Conservation (phyloP, 2,113 vertebrate genomes). For the Callithrix jacchus region DNA sequence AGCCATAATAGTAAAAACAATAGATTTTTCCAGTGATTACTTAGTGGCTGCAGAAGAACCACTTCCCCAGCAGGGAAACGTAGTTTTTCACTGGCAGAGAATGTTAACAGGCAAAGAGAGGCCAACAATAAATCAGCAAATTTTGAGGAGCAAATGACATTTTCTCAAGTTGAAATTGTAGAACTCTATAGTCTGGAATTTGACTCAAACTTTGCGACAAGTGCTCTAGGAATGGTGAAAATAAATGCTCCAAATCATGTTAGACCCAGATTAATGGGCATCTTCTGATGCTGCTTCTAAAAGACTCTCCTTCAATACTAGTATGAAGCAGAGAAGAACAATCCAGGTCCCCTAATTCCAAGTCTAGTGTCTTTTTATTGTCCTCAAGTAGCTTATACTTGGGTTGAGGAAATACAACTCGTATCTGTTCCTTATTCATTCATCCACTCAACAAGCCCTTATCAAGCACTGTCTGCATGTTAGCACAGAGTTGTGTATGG, state of each 20-base stretch:
- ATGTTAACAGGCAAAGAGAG: background rate
- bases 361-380: background rate
- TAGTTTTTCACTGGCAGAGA: background rate
- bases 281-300: background rate
- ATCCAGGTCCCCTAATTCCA: background rate
- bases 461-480: background rate
- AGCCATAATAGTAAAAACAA: background rate
- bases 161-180: background rate
- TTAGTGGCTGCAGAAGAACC: background rate
- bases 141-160: background rate
- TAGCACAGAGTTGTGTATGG: background rate
- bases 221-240: background rate
- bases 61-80: background rate
- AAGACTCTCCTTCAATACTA: background rate
- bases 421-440: background rate
- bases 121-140: background rate
- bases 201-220: background rate
- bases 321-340: background rate
- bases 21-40: constrained; percentile 1
- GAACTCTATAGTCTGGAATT: background rate
- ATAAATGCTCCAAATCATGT: background rate
- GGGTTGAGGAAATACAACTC: background rate
- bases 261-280: background rate
- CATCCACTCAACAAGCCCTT: background rate
- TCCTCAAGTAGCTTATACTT: background rate